These are phyloP conservation scores for Xanthorhoe spadicearia DNA, from an alignment of 2,888 invertebrate genomes.

Conservation along the genomic window DNA sequence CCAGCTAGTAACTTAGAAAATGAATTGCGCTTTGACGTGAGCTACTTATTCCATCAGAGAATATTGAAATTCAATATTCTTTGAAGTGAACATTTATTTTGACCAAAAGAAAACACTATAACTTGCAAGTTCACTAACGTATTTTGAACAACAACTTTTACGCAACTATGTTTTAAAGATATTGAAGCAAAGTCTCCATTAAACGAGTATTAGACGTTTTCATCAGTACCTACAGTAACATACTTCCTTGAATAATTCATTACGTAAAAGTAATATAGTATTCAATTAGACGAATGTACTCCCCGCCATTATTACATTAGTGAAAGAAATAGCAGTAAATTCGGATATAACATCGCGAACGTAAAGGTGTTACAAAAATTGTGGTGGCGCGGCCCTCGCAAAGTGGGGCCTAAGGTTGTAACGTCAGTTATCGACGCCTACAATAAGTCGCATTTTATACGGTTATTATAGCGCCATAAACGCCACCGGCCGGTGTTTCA, in stretches of 20 bases:
- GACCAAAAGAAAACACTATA: constrained; percentile 51
- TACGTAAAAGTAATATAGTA: constrained; percentile 45
- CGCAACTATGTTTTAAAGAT: constrained; percentile 10
- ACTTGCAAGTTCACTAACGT: constrained; percentile 44
- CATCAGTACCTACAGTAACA: constrained; percentile 41
- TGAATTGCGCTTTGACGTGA: constrained; percentile 16
- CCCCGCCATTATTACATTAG: constrained; percentile 50
- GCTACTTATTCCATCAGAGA: constrained; percentile 38
- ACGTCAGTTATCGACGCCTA: constrained; percentile 82
- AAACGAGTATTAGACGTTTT: constrained; percentile 39
- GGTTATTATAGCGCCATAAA: constrained; percentile 85
- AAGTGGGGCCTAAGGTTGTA: constrained; percentile 74
- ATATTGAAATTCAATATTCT: constrained; percentile 44
- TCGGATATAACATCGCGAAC: constrained; percentile 49
- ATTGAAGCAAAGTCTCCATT: constrained; percentile 47
- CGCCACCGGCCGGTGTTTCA: constrained; percentile 83
- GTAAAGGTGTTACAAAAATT: constrained; percentile 60
- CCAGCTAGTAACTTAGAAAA: not conserved
- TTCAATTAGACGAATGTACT: constrained; percentile 58
- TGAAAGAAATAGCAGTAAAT: constrained; percentile 55
- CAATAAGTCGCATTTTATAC: constrained; percentile 85
- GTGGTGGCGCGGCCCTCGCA: constrained; percentile 55
- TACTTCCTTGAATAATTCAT: constrained; percentile 45
- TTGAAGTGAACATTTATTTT: constrained; percentile 54
- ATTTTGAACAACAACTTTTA: constrained; percentile 18